Evolutionary conservation across 2,797 vertebrate species (phyloP), one percentile per base, ranked within the genome.

Genomic region (Diplodus puntazzo): DNA sequence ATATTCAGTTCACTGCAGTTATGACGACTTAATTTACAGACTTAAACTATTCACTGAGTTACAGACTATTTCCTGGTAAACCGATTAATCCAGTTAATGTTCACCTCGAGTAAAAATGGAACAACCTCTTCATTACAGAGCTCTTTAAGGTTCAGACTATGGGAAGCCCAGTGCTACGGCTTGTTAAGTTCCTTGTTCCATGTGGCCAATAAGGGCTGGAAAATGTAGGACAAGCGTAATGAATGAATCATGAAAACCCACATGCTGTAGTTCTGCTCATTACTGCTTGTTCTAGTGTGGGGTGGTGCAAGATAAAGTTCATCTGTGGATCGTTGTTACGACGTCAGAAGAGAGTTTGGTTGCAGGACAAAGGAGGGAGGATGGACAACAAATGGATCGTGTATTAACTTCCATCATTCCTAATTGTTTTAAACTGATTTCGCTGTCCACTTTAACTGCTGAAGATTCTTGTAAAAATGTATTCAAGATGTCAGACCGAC

Each of bases 401-500:
- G 17, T 27, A 52, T 69, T 30, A 49, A 76, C 30, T 67, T 61
- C 53, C 7, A 27, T 67, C 30, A 23, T 50, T 68, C 16, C 58
- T 58, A 50, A 60, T 42, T 27, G 48, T 46, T 58, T 74, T 5
- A 48, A 45, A 60, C 6, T n/a, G 4, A 75, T 70, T 70, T 50
- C 64, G 17, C 25, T 64, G 46, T 69, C 66, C 54, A 48, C 18
- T 79, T 77, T 18, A 39, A n/a, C 45, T 21, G 6, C n/a, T 34
- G 42, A 42, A 53, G 30, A 58, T 62, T 72, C 65, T 73, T 58
- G 3, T 50, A 39, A 11, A 34, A 59, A 62, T 73, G 1, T 45
- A 75, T 66, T 77, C 54, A 70, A 68, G 58, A 79, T 75, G 53
- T 81, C 48, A 42, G 58, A 66, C 53, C 53, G 75, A 54, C 49